These are phyloP conservation scores for Drosophila algonquin DNA, from an alignment of 2,888 invertebrate species.

Conservation along the genomic window DNA sequence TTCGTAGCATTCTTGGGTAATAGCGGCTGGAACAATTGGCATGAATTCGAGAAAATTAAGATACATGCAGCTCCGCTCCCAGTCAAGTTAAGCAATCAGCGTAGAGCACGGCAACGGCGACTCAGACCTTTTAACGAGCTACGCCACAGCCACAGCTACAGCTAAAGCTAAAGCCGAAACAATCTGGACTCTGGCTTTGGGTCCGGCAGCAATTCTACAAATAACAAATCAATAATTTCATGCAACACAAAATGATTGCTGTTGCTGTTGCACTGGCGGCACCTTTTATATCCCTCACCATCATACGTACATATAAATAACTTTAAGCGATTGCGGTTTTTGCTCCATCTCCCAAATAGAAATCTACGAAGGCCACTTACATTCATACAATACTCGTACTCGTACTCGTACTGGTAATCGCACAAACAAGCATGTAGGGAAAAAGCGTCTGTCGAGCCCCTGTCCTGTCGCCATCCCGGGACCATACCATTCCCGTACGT, in stretches of 20 bases:
- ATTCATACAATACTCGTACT: slow-evolving; percentile 7
- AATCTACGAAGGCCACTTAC: slow-evolving; percentile 70
- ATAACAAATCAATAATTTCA: slow-evolving; percentile 75
- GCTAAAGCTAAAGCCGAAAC: slow-evolving; percentile 30
- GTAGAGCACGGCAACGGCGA: slow-evolving; percentile 14
- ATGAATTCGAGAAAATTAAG: slow-evolving; percentile 64
- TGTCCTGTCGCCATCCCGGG: slow-evolving; percentile 29
- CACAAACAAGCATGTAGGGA: slow-evolving; percentile 18
- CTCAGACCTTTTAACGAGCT: slow-evolving; percentile 67
- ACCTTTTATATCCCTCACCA: slow-evolving; percentile 64
- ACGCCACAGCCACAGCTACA: background rate
- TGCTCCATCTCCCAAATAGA: slow-evolving; percentile 51
- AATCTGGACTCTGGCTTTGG: slow-evolving; percentile 8
- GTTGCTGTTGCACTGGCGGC: slow-evolving; percentile 58
- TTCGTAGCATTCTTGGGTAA: slow-evolving; percentile 23
- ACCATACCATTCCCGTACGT: slow-evolving; percentile 30
- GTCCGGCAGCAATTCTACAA: slow-evolving; percentile 55
- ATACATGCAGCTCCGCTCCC: slow-evolving; percentile 52
- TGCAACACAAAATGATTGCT: slow-evolving; percentile 67
- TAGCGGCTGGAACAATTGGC: slow-evolving; percentile 39
- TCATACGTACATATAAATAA: slow-evolving; percentile 64
- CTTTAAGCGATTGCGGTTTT: slow-evolving; percentile 63
- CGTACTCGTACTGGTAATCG: background rate
- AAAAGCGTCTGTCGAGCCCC: slow-evolving; percentile 46
- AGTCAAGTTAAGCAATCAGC: slow-evolving; percentile 57